These are phyloP conservation scores for Pristionchus arcanus DNA, from an alignment of 2,888 invertebrate species.

Conservation along the genomic window DNA sequence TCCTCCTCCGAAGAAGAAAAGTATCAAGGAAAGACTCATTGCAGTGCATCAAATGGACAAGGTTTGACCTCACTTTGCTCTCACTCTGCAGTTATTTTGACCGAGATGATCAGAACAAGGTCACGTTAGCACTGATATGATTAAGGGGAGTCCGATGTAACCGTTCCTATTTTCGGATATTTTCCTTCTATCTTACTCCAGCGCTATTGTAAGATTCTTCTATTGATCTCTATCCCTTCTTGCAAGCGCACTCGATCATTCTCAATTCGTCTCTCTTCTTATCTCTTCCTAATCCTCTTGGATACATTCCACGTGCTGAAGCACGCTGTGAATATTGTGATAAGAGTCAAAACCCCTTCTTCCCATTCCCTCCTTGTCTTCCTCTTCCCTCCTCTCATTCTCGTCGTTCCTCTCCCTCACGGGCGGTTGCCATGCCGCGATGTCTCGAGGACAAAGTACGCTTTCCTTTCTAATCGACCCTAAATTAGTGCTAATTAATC, in stretches of 20 bases:
- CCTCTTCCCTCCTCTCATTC: not conserved
- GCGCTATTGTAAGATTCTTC: not conserved
- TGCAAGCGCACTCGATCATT: not conserved
- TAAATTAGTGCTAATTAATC: not conserved
- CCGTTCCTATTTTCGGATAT: not conserved
- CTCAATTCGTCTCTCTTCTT: not conserved
- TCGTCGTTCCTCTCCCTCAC: not conserved
- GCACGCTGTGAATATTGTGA: not conserved
- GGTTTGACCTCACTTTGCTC: not conserved
- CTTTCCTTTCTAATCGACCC: not conserved
- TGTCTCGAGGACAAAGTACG: not conserved
- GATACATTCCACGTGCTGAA: conserved; percentile 20
- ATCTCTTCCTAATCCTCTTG: not conserved
- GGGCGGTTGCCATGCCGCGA: not conserved
- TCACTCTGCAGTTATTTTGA: not conserved
- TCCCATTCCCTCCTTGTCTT: not conserved
- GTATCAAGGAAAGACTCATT: not conserved
- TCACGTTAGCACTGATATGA: not conserved
- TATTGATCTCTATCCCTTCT: not conserved
- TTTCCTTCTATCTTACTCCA: not conserved
- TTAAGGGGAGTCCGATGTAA: not conserved
- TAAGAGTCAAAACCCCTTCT: not conserved
- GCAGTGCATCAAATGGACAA: conserved; percentile 4
- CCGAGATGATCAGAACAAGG: not conserved
- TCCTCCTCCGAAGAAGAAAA: not conserved